Percentiles rank a stretch among this genome's conserved stretches.
phyloP scores from a whole-genome alignment of 2,797 vertebrate genomes.

The Poliocrania exsul region DNA sequence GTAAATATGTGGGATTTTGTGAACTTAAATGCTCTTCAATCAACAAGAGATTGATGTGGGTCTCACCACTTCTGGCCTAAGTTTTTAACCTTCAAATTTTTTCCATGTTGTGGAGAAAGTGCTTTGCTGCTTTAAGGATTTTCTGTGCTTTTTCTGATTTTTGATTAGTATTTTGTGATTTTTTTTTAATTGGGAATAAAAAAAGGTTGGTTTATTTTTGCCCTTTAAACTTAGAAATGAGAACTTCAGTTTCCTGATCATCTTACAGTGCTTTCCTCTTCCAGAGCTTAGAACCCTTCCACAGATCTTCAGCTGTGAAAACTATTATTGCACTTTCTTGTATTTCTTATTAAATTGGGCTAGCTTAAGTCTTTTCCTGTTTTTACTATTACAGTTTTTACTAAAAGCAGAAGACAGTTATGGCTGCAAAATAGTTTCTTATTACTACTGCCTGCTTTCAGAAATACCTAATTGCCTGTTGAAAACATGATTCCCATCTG shows the following conservation, averaged over 20 bases:
- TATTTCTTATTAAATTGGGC: background rate
- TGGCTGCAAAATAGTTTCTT: background rate
- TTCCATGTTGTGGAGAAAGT: background rate
- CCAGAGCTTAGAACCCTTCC: background rate
- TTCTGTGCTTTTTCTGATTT: background rate
- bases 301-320: constrained; percentile 8
- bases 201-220: background rate
- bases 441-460: background rate
- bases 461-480: background rate
- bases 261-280: background rate
- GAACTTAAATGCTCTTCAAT: background rate
- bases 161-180: background rate
- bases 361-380: background rate
- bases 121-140: background rate
- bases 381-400: background rate
- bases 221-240: background rate
- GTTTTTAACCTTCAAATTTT: background rate
- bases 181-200: background rate
- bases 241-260: background rate
- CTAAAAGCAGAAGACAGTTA: background rate
- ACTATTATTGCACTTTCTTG: background rate
- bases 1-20: background rate
- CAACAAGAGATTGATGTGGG: background rate
- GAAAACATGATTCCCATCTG: background rate
- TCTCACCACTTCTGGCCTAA: background rate